Evolutionary conservation across 2,797 vertebrate genomes (phyloP).

Genomic region (Anabas testudineus): DNA sequence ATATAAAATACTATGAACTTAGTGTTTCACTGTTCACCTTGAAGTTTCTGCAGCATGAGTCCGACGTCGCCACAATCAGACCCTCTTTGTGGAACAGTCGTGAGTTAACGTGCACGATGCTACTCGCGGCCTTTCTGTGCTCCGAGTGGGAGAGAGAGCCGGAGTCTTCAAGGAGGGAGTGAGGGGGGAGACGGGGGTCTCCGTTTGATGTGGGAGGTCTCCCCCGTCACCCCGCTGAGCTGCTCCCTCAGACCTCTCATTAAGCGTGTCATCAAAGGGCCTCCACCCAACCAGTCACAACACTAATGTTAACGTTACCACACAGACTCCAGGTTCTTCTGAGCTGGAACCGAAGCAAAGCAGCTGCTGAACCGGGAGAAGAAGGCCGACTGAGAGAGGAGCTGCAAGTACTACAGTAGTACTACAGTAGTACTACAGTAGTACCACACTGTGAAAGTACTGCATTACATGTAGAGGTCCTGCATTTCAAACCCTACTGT

Average conservation of each 20-base stretch:
- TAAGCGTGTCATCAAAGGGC: constrained; percentile 86
- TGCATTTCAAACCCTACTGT: no score
- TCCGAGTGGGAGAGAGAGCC: constrained; percentile 1
- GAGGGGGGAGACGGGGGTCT: constrained; percentile 67
- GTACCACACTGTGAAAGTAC: no score
- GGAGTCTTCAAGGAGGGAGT: constrained; percentile 12
- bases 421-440: no score
- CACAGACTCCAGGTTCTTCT: constrained; percentile 90
- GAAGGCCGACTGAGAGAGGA: no score
- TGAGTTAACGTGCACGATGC: constrained; percentile 24
- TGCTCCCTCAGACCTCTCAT: constrained; percentile 92
- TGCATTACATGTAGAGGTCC: no score
- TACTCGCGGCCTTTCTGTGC: constrained; percentile 2
- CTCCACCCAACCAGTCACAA: constrained; percentile 91
- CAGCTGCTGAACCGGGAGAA: no score
- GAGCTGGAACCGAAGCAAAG: constrained; percentile 89
- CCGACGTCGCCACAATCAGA: no score
- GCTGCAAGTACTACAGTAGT: no score
- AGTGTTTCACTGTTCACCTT: no score
- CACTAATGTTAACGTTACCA: constrained; percentile 96
- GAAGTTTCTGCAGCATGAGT: no score
- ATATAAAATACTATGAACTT: no score
- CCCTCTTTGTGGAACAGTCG: background rate
- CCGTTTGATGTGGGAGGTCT: constrained; percentile 99
- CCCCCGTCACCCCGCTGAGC: constrained; percentile 87